Conservation (phyloP, 2,888 invertebrate genomes). For the Hylaea fasciaria region DNA sequence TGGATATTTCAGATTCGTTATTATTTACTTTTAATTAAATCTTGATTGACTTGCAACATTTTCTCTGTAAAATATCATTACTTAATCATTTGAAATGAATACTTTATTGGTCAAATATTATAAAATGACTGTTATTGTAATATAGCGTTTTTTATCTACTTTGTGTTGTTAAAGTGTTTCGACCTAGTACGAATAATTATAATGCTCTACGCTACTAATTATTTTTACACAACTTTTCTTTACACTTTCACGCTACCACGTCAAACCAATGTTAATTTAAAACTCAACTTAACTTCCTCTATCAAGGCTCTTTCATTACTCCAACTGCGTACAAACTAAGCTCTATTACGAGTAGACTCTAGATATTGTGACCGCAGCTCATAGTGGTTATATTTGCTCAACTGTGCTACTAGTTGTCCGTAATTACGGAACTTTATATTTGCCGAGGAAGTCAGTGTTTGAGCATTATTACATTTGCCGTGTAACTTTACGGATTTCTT, state of each 20-base stretch:
- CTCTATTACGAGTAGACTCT: conserved; percentile 38
- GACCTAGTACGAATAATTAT: background rate
- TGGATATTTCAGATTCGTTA: background rate
- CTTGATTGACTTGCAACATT: background rate
- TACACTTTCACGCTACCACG: background rate
- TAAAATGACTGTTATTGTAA: background rate
- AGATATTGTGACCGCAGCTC: conserved; percentile 59
- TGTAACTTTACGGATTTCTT: conserved; percentile 43
- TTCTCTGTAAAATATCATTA: too few relatives aligned
- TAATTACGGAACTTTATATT: conserved; percentile 65
- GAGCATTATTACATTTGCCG: conserved; percentile 39
- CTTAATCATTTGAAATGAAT: too few relatives aligned
- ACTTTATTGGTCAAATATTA: too few relatives aligned
- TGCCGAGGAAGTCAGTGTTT: conserved; percentile 53
- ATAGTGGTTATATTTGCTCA: conserved; percentile 62
- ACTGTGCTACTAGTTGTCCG: conserved; percentile 59
- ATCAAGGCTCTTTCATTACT: conserved; percentile 25
- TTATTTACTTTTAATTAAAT: background rate
- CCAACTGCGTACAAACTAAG: conserved; percentile 25
- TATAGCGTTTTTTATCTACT: background rate
- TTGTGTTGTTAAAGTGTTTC: background rate
- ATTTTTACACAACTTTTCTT: background rate
- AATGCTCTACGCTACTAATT: background rate
- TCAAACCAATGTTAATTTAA: conserved; percentile 6
- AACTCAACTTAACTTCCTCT: conserved; percentile 23